These are phyloP conservation scores for Anthonomus grandis DNA, from an alignment of 1,140 invertebrate species.

Conservation along the genomic window DNA sequence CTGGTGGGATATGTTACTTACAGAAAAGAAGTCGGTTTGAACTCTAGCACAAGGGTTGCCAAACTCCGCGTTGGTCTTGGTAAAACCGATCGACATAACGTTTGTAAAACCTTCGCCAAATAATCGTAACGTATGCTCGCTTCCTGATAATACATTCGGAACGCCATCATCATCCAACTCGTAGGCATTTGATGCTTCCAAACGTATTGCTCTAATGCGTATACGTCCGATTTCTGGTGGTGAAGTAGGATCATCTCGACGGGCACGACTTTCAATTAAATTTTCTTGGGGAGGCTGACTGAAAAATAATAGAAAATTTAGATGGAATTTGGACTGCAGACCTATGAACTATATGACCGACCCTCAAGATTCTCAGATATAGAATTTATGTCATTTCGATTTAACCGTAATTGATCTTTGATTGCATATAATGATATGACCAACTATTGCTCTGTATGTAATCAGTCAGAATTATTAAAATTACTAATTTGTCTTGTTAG, in stretches of 20 bases:
- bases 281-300: not conserved
- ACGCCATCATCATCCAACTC: constrained; percentile 61
- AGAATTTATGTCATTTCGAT: too few species aligned
- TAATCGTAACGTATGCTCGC: constrained; percentile 60
- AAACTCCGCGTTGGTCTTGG: constrained; percentile 52
- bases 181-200: constrained; percentile 58
- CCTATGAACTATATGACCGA: too few species aligned
- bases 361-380: too few species aligned
- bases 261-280: constrained; percentile 14
- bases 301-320: not conserved
- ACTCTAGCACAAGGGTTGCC: constrained; percentile 56
- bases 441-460: too few species aligned
- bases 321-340: too few species aligned
- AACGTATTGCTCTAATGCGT: constrained; percentile 47
- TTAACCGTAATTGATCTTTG: too few species aligned
- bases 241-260: constrained; percentile 28
- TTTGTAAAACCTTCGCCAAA: constrained; percentile 69
- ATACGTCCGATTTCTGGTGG: not conserved
- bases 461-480: too few species aligned
- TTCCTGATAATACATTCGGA: constrained; percentile 61
- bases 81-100: constrained; percentile 69
- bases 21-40: constrained; percentile 49
- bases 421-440: too few species aligned
- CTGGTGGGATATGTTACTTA: constrained; percentile 43
- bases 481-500: too few species aligned